Conservation (phyloP, 2,888 invertebrate species). For the Caenorhabditis macrosperma region DNA sequence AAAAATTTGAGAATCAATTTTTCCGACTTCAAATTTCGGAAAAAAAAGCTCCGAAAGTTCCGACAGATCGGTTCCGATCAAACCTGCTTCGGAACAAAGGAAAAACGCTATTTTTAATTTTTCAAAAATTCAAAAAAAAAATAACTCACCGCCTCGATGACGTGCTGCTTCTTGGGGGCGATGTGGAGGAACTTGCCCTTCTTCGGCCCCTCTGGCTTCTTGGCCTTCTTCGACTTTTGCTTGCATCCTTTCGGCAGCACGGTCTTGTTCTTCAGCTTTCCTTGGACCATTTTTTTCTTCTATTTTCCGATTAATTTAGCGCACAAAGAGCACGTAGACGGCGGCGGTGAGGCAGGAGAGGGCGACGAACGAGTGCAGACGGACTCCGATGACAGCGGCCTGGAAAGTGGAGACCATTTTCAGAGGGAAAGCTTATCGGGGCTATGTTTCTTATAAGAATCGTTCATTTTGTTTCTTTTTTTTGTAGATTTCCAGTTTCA, state of each 20-base stretch:
- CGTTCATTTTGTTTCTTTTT: too few relatives aligned
- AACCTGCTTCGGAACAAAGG: too few relatives aligned
- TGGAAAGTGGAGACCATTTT: slow-evolving; percentile 25
- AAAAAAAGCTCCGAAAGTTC: too few relatives aligned
- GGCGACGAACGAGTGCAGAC: slow-evolving; percentile 81
- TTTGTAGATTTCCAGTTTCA: too few relatives aligned
- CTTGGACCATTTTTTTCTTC: slow-evolving; percentile 70
- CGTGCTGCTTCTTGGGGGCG: slow-evolving; percentile 71
- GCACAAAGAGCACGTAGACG: slow-evolving; percentile 80
- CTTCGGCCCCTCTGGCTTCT: slow-evolving; percentile 59
- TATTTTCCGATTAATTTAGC: slow-evolving; percentile 64
- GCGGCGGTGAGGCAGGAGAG: slow-evolving; percentile 80
- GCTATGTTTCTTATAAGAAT: not conserved
- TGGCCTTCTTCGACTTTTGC: slow-evolving; percentile 68
- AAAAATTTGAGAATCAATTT: too few relatives aligned
- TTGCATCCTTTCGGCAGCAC: slow-evolving; percentile 74
- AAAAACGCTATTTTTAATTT: too few relatives aligned
- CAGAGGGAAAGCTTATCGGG: not conserved
- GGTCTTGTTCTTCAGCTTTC: slow-evolving; percentile 64
- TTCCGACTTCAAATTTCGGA: too few relatives aligned
- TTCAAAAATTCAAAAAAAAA: not conserved
- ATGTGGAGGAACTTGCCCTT: slow-evolving; percentile 69
- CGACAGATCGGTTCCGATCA: too few relatives aligned
- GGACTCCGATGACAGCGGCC: slow-evolving; percentile 81
- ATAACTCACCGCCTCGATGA: slow-evolving; percentile 64